Evolutionary conservation across 2,797 vertebrate species (phyloP).

Genomic region (Dendrocincla tyrannina): DNA sequence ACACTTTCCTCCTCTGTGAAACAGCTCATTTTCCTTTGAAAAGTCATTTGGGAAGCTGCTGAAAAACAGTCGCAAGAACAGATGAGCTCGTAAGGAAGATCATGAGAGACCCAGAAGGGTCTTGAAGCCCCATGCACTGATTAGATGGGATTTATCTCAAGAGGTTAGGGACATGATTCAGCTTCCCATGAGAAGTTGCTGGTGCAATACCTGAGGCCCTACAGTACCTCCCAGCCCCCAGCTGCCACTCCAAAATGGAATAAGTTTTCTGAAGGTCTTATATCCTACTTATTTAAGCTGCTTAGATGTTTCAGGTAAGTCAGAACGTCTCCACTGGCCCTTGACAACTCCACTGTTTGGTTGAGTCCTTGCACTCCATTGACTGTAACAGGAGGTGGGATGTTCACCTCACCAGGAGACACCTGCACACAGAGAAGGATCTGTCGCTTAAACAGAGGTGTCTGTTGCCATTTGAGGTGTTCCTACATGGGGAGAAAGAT

Average conservation of each 20-base stretch:
- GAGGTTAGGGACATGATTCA: not conserved
- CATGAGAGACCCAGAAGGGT: not conserved
- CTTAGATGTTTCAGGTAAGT: not conserved
- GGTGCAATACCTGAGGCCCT: rapidly evolving
- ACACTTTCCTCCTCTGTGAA: not conserved
- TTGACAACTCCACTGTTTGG: not conserved
- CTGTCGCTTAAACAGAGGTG: not conserved
- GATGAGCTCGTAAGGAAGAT: not conserved
- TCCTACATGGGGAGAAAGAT: not conserved
- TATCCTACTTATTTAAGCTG: not conserved
- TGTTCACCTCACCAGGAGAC: not conserved
- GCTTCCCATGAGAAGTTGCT: not conserved
- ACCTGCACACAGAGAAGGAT: not conserved
- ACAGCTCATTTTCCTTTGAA: not conserved
- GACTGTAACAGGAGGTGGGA: not conserved
- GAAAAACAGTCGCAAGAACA: not conserved
- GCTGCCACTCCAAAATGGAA: not conserved
- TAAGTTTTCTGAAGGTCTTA: not conserved
- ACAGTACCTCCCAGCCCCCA: not conserved
- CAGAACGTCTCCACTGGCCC: not conserved
- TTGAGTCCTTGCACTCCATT: not conserved
- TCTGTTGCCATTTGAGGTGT: not conserved
- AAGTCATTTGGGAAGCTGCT: not conserved
- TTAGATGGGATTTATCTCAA: not conserved
- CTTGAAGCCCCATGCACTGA: not conserved